Conservation (phyloP, 2,888 invertebrate species). For the Cordylochernes scorpioides region DNA sequence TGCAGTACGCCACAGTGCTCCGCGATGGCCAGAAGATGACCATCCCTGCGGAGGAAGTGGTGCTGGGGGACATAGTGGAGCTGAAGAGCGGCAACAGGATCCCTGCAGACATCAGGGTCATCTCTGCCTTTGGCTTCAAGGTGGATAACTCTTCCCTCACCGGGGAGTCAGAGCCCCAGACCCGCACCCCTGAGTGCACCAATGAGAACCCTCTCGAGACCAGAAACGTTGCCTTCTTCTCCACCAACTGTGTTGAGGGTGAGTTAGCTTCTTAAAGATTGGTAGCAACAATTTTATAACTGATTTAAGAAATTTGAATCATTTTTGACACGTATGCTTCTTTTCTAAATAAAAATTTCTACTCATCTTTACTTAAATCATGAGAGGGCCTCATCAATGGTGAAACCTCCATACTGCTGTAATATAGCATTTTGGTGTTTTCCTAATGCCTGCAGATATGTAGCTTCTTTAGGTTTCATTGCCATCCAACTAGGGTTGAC, state of each 20-base stretch:
- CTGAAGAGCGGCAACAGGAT: slow-evolving; percentile 97
- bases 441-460: too few species aligned
- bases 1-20: slow-evolving; percentile 66
- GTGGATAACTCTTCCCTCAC: slow-evolving; percentile 80
- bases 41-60: slow-evolving; percentile 40
- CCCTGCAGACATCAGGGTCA: slow-evolving; percentile 87
- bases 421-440: too few species aligned
- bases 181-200: slow-evolving; percentile 63
- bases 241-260: slow-evolving; percentile 75
- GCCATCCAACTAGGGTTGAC: too few species aligned
- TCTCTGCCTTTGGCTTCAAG: slow-evolving; percentile 86
- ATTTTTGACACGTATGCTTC: neutral
- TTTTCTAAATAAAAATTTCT: too few species aligned
- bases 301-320: neutral
- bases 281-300: neutral
- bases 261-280: neutral
- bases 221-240: slow-evolving; percentile 81
- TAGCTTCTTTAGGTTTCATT: too few species aligned
- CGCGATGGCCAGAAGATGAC: slow-evolving; percentile 27
- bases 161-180: slow-evolving; percentile 80
- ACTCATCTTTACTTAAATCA: too few species aligned
- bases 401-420: too few species aligned
- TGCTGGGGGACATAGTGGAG: slow-evolving; percentile 89
- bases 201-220: slow-evolving; percentile 88
- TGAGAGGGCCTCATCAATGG: too few species aligned